Evolutionary conservation across 2,113 vertebrate genomes (phyloP).

Genomic region (Syngnathus floridae): DNA sequence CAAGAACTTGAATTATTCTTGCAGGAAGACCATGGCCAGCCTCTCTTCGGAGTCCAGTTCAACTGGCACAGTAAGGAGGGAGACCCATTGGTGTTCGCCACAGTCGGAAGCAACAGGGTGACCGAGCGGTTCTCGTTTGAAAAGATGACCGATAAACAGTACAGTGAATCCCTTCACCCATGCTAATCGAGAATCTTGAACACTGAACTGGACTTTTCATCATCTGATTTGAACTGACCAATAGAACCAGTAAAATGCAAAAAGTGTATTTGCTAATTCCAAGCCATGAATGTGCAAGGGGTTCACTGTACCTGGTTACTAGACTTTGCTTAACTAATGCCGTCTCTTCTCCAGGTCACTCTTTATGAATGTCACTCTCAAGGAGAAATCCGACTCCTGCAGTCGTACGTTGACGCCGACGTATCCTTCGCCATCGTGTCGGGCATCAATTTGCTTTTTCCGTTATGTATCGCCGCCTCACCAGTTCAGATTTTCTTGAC

Average conservation of each 20-base stretch:
- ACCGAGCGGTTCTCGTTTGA: slow-evolving; percentile 36
- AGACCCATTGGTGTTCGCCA: slow-evolving; percentile 95
- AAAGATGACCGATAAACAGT: background rate
- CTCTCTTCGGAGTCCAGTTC: slow-evolving; percentile 96
- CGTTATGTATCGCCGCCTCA: background rate
- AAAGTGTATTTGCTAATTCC: background rate
- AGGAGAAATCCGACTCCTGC: slow-evolving; percentile 89
- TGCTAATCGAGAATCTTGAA: too few species aligned
- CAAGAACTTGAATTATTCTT: background rate
- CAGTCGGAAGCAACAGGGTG: slow-evolving; percentile 96
- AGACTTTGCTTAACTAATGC: background rate
- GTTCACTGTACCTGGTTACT: background rate
- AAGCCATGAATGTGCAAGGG: background rate
- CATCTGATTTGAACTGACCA: too few species aligned
- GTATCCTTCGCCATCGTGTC: slow-evolving; percentile 77
- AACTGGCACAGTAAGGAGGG: slow-evolving; percentile 99
- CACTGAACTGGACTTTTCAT: too few species aligned
- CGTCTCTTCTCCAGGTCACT: slow-evolving; percentile 77
- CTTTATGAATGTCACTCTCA: slow-evolving; percentile 98
- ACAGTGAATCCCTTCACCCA: background rate
- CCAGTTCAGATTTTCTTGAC: slow-evolving; percentile 63
- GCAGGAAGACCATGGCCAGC: slow-evolving; percentile 95
- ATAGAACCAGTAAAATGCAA: background rate
- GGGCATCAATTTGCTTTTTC: background rate
- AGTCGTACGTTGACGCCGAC: slow-evolving; percentile 96